These are phyloP conservation scores for Troilus luridus DNA, from an alignment of 2,888 invertebrate species.

Conservation along the genomic window DNA sequence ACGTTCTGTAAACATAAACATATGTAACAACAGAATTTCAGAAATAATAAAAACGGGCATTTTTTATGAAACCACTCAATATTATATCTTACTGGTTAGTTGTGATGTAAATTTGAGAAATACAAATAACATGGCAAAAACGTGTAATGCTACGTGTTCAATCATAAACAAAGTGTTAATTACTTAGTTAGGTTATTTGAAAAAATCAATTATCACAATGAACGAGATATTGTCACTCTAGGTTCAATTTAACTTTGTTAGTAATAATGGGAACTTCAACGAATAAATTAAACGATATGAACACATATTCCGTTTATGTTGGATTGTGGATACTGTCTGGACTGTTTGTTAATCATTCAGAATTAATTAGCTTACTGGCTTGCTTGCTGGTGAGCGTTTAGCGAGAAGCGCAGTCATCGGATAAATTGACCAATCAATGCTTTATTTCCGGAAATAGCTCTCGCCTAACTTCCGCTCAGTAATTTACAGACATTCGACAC, in stretches of 20 bases:
- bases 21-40: too few species aligned
- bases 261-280: not conserved
- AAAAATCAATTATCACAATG: not conserved
- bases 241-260: not conserved
- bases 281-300: not conserved
- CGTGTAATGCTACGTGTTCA: too few species aligned
- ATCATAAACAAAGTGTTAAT: too few species aligned
- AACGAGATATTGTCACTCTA: not conserved
- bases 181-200: too few species aligned
- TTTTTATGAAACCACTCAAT: too few species aligned
- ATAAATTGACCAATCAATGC: slow-evolving; percentile 34
- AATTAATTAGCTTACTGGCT: not conserved
- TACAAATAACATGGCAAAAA: too few species aligned
- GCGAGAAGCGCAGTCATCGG: not conserved
- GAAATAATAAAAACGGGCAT: too few species aligned
- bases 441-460: not conserved
- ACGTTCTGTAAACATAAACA: too few species aligned
- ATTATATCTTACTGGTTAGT: too few species aligned
- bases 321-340: not conserved
- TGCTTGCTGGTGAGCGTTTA: not conserved
- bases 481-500: not conserved
- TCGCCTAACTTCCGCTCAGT: not conserved
- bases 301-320: not conserved
- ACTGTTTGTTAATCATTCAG: not conserved
- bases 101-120: too few species aligned